Percentiles rank a stretch among this genome's conserved stretches.
phyloP scores from a whole-genome alignment of 2,888 invertebrate genomes.

The Julus scanicus region DNA sequence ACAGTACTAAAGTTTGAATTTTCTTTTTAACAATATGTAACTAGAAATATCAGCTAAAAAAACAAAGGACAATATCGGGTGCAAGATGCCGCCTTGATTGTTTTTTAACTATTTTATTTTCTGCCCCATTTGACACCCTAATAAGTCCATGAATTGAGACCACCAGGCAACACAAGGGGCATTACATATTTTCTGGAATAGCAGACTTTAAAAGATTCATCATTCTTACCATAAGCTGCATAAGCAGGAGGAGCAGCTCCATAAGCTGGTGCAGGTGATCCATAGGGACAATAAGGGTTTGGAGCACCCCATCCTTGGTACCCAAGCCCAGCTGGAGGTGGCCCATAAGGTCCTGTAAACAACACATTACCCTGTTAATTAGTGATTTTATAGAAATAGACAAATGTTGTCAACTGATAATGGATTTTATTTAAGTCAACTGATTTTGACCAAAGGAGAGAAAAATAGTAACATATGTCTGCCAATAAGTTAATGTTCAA shows the following conservation, averaged over 20 bases:
- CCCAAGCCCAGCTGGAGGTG: conserved; percentile 54
- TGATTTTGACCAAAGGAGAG: neutral
- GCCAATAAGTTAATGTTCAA: conserved; percentile 44
- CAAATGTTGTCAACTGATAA: neutral
- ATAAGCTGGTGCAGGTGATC: conserved; percentile 52
- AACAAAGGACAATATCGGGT: neutral
- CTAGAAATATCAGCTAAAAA: neutral
- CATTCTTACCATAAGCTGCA: neutral
- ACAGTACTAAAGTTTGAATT: neutral
- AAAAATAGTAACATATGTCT: neutral
- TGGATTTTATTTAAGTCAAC: too few relatives aligned
- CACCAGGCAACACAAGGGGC: conserved; percentile 48
- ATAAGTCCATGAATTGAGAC: neutral
- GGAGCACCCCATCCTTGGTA: conserved; percentile 57
- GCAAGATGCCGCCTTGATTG: neutral
- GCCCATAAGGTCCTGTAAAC: conserved; percentile 55
- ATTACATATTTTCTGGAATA: neutral
- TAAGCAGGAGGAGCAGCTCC: conserved; percentile 38
- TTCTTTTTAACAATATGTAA: neutral
- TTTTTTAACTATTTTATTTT: conserved; percentile 24
- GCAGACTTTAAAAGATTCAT: neutral
- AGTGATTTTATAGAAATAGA: neutral
- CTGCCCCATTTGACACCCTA: conserved; percentile 50
- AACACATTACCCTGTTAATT: neutral
- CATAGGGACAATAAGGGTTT: conserved; percentile 52